Conservation (phyloP, 2,888 invertebrate species). For the Euplexia lucipara region DNA sequence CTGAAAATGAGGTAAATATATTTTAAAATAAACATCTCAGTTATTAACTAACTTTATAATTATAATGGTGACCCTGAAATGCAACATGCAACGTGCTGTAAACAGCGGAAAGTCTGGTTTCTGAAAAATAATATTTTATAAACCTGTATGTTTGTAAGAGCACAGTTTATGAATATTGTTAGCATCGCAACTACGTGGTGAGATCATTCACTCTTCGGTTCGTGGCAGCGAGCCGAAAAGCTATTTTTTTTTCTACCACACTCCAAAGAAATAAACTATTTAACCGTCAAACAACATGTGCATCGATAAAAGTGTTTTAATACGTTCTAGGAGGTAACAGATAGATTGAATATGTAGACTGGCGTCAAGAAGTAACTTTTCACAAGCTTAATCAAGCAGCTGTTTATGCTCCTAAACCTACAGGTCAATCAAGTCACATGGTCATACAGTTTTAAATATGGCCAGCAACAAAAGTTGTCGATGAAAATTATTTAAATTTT, state of each 20-base stretch:
- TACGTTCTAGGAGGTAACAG: neutral
- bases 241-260: slow-evolving; percentile 41
- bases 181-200: slow-evolving; percentile 38
- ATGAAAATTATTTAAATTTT: too few species aligned
- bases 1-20: too few species aligned
- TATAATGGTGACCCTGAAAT: slow-evolving; percentile 5
- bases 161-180: slow-evolving; percentile 54
- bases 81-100: neutral
- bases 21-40: neutral
- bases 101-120: slow-evolving; percentile 13
- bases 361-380: too few species aligned
- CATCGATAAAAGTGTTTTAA: slow-evolving; percentile 37
- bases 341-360: neutral
- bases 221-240: slow-evolving; percentile 64
- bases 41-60: neutral
- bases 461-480: too few species aligned
- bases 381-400: too few species aligned
- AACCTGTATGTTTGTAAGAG: slow-evolving; percentile 32
- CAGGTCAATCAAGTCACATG: too few species aligned
- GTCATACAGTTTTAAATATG: too few species aligned
- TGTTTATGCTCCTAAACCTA: too few species aligned
- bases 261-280: slow-evolving; percentile 57
- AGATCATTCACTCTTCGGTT: slow-evolving; percentile 56
- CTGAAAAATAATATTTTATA: slow-evolving; percentile 18
- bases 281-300: slow-evolving; percentile 38